phyloP scores from a whole-genome alignment of 1,140 invertebrate species.

The Apis laboriosa region DNA sequence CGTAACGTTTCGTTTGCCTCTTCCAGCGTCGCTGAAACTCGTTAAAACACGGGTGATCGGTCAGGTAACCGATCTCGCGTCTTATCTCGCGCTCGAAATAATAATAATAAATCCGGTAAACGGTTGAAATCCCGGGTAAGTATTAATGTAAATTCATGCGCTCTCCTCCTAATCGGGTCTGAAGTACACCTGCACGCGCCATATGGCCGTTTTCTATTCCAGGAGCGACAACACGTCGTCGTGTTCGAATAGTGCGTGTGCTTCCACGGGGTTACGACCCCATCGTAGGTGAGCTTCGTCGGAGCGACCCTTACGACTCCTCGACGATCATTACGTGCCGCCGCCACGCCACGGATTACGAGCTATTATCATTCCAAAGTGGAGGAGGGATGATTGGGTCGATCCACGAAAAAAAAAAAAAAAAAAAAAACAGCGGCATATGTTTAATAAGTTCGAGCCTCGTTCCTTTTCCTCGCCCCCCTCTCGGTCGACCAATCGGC shows the following conservation, averaged over 20 bases:
- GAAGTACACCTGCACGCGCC: conserved; percentile 78
- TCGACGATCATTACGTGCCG: conserved; percentile 58
- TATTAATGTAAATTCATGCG: conserved; percentile 80
- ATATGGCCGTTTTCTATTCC: conserved; percentile 79
- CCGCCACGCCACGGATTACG: conserved; percentile 77
- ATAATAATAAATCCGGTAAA: conserved; percentile 76
- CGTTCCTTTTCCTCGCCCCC: conserved; percentile 34
- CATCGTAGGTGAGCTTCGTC: conserved; percentile 67
- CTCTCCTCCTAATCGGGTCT: conserved; percentile 77
- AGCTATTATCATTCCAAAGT: conserved; percentile 78
- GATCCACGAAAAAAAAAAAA: too few relatives aligned
- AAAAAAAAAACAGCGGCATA: conserved; percentile 70
- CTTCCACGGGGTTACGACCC: conserved; percentile 59
- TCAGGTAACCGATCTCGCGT: background rate
- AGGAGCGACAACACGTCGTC: conserved; percentile 43
- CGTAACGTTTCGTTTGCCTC: too few relatives aligned
- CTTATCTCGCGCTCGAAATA: conserved; percentile 56
- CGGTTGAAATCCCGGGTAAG: conserved; percentile 73
- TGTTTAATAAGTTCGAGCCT: conserved; percentile 75
- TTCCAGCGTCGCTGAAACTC: too few relatives aligned
- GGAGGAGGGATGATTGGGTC: conserved; percentile 55
- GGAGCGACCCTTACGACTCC: conserved; percentile 66
- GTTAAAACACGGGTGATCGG: background rate
- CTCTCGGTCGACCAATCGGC: background rate
- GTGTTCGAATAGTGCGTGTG: conserved; percentile 46